Percentiles rank a stretch among this genome's conserved stretches.
These are phyloP conservation scores for Stegodyphus mimosarum DNA, from an alignment of 1,140 invertebrate species.

Conservation along the genomic window DNA sequence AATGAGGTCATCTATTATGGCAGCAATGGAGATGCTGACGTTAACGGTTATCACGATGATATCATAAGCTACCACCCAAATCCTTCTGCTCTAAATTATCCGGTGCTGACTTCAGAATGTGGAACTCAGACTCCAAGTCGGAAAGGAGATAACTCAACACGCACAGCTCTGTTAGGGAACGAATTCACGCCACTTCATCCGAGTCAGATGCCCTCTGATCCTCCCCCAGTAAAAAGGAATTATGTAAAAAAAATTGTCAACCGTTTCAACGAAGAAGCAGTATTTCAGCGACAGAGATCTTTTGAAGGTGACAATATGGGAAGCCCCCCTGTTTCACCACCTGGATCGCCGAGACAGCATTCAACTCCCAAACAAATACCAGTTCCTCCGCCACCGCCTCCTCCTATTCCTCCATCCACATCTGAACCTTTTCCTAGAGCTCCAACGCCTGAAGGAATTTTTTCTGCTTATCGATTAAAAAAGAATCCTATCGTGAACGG, in stretches of 20 bases:
- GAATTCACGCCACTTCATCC: conserved; percentile 52
- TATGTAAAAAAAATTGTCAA: conserved; percentile 60
- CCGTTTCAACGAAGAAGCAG: conserved; percentile 57
- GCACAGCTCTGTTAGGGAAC: conserved; percentile 41
- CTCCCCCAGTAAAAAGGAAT: conserved; percentile 45
- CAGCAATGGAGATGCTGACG: conserved; percentile 10
- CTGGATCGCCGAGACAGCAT: conserved; percentile 19
- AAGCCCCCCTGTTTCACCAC: conserved; percentile 30
- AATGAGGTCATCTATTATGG: conserved; percentile 46
- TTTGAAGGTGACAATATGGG: conserved; percentile 9
- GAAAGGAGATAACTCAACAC: background rate
- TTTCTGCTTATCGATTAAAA: conserved; percentile 26
- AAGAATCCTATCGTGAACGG: conserved; percentile 57
- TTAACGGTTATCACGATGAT: conserved; percentile 37
- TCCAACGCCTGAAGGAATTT: conserved; percentile 5
- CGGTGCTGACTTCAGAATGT: conserved; percentile 41
- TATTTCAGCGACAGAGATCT: conserved; percentile 35
- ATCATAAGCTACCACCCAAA: conserved; percentile 45
- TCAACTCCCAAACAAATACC: conserved; percentile 41
- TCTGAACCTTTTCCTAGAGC: background rate
- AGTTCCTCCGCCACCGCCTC: conserved; percentile 24
- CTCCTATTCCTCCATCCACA: background rate
- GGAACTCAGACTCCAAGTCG: conserved; percentile 49
- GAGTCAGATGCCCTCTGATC: conserved; percentile 55
- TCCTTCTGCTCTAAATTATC: conserved; percentile 48